These are phyloP conservation scores for Rissa tridactyla DNA, from an alignment of 2,113 vertebrate genomes.

Conservation along the genomic window DNA sequence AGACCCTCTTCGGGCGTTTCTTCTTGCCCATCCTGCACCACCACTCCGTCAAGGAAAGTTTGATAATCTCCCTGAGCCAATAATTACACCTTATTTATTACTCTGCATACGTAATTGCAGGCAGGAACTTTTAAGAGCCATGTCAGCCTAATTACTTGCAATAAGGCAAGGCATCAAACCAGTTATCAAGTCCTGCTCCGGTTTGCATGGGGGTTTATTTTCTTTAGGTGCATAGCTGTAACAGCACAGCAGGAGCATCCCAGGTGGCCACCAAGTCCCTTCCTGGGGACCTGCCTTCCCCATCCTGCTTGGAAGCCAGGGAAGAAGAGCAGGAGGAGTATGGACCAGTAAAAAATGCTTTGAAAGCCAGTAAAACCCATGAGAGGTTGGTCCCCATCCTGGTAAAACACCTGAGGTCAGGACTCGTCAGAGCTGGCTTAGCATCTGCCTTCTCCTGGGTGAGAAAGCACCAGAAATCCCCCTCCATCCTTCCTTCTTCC, in stretches of 20 bases:
- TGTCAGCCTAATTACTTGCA: constrained; percentile 20
- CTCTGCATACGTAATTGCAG: constrained; percentile 24
- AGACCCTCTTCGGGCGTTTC: neutral
- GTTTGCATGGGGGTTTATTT: neutral
- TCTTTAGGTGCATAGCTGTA: neutral
- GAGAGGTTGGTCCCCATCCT: neutral
- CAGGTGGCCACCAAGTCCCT: neutral
- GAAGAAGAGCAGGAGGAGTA: neutral
- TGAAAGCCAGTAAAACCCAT: neutral
- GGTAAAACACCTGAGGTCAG: neutral
- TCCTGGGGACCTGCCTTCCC: neutral
- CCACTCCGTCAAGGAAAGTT: constrained; percentile 21
- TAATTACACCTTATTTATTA: constrained; percentile 49
- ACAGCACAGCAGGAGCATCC: neutral
- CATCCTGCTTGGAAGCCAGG: neutral
- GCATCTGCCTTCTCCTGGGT: neutral
- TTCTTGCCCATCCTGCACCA: neutral
- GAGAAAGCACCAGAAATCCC: neutral
- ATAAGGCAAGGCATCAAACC: neutral
- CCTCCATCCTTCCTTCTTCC: neutral
- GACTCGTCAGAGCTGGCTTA: neutral
- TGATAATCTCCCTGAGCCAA: neutral
- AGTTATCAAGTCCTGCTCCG: neutral
- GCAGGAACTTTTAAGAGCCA: constrained; percentile 2
- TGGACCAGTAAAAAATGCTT: neutral